A percentile compares a stretch with the other conserved stretches of the same genome.
These are phyloP conservation scores for Tachystola acroxantha DNA, from an alignment of 2,888 invertebrate species.

Conservation along the genomic window DNA sequence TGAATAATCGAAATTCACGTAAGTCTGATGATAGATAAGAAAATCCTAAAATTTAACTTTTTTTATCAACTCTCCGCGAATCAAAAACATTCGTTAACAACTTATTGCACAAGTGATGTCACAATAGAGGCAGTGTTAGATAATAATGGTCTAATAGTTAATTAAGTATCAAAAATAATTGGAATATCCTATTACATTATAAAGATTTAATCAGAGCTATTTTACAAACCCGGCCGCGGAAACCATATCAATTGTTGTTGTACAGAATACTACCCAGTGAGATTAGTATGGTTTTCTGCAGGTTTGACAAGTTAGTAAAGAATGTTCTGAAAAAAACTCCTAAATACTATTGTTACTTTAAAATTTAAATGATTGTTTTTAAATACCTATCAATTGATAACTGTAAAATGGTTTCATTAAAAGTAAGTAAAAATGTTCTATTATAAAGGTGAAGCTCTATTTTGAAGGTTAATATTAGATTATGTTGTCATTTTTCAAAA, in stretches of 20 bases:
- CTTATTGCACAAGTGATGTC: slow-evolving; percentile 5
- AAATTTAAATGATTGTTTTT: no score
- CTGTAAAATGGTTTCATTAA: no score
- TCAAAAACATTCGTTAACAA: neutral
- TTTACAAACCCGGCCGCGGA: slow-evolving; percentile 37
- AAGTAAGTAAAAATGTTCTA: no score
- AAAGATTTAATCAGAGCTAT: slow-evolving; percentile 34
- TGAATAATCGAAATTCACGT: no score
- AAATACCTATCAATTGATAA: no score
- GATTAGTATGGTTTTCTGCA: neutral
- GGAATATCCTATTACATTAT: slow-evolving; percentile 36
- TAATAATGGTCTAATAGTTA: slow-evolving; percentile 27
- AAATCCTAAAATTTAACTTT: no score
- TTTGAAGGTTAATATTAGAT: no score
- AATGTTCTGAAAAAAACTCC: no score
- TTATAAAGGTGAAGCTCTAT: no score
- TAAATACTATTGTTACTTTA: no score
- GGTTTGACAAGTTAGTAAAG: neutral
- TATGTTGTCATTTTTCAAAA: no score
- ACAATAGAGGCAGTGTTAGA: slow-evolving; percentile 1
- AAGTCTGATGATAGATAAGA: no score
- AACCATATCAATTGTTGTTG: neutral
- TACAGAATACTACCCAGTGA: neutral
- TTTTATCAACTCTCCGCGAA: neutral
- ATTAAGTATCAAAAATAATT: slow-evolving; percentile 65